phyloP scores from a whole-genome alignment of 2,888 invertebrate genomes.

The Salpingus planirostris region DNA sequence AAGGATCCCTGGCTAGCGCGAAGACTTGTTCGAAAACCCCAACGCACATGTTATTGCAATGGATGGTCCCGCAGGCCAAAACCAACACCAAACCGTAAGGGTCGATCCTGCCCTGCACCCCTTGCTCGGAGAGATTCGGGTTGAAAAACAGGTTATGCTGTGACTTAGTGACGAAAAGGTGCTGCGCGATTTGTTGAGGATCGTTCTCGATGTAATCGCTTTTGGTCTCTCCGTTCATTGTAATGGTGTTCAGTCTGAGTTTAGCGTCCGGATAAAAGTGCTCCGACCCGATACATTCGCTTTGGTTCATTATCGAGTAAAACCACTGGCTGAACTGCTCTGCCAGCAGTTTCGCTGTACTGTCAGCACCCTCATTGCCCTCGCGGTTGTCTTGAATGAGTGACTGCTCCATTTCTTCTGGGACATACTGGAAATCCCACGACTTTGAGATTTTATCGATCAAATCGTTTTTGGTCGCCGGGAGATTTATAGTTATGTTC shows the following conservation, averaged over 20 bases:
- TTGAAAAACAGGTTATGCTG: conserved; percentile 49
- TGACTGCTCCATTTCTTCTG: not conserved
- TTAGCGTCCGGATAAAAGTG: conserved; percentile 51
- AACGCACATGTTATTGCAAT: conserved; percentile 43
- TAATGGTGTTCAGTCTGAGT: conserved; percentile 32
- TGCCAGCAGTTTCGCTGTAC: conserved; percentile 41
- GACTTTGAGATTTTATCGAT: conserved; percentile 41
- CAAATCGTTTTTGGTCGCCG: conserved; percentile 46
- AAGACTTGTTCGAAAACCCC: conserved; percentile 61
- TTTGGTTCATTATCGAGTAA: conserved; percentile 42
- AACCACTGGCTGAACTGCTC: conserved; percentile 52
- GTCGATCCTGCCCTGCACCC: conserved; percentile 50
- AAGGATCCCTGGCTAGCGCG: conserved; percentile 54
- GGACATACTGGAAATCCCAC: conserved; percentile 34
- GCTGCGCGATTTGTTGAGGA: conserved; percentile 34
- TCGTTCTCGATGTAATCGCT: conserved; percentile 28
- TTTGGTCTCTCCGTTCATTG: conserved; percentile 18
- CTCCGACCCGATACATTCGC: conserved; percentile 37
- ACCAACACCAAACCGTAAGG: conserved; percentile 54
- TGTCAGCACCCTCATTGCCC: conserved; percentile 3
- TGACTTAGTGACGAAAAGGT: conserved; percentile 35
- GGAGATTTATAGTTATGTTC: conserved; percentile 39
- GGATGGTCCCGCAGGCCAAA: conserved; percentile 55
- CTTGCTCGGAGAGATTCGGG: conserved; percentile 49
- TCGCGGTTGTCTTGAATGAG: not conserved